phyloP scores from a whole-genome alignment of 1,140 invertebrate genomes.

The Apis cerana region DNA sequence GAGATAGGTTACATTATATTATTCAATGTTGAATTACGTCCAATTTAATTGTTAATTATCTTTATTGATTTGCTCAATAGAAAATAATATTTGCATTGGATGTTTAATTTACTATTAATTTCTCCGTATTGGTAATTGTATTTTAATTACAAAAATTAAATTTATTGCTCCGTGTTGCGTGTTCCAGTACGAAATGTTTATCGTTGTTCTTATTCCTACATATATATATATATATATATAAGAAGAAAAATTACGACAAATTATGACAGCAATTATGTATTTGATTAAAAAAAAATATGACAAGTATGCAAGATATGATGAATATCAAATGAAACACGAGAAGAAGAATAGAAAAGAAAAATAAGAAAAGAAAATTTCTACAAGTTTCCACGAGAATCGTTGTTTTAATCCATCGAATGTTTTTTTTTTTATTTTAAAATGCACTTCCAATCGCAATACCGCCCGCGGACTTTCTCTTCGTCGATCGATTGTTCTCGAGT shows the following conservation, averaged over 20 bases:
- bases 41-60: too few species aligned
- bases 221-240: neutral
- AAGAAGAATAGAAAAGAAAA: neutral
- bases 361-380: neutral
- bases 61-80: too few species aligned
- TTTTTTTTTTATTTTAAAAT: neutral
- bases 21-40: too few species aligned
- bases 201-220: neutral
- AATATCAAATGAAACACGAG: neutral
- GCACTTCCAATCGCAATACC: neutral
- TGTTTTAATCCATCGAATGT: neutral
- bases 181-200: neutral
- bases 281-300: neutral
- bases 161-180: neutral
- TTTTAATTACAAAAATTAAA: neutral
- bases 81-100: neutral
- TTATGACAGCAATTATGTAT: neutral
- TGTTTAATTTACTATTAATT: neutral
- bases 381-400: neutral
- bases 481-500: neutral
- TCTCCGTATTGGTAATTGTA: neutral
- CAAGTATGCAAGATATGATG: neutral
- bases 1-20: too few species aligned
- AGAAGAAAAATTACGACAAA: neutral
- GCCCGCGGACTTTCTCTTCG: neutral